phyloP scores from a whole-genome alignment of 64 coral and sea anemone species.

The Acropora tenuis region DNA sequence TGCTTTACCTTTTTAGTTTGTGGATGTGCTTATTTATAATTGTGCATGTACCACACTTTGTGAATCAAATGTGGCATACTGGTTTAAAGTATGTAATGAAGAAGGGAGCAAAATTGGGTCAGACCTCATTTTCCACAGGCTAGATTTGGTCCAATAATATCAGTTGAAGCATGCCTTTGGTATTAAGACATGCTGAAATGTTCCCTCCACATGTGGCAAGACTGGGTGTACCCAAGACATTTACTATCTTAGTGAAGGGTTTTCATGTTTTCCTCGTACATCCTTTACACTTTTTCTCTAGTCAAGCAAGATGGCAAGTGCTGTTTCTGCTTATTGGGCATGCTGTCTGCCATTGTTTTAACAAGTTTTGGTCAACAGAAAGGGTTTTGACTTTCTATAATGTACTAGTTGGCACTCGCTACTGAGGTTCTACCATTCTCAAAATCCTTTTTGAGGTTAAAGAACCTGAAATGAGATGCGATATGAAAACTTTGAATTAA shows the following conservation, averaged over 20 bases:
- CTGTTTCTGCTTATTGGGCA: not conserved
- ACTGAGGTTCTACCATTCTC: not conserved
- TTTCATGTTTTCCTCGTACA: not conserved
- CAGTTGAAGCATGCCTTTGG: no score
- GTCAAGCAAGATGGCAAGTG: not conserved
- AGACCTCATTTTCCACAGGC: no score
- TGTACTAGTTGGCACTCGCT: not conserved
- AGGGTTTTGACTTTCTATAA: not conserved
- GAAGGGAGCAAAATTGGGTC: no score
- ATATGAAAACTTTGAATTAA: no score
- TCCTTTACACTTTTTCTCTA: not conserved
- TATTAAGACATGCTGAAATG: no score
- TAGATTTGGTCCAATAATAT: no score
- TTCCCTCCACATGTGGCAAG: no score
- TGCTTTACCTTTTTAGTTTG: not conserved
- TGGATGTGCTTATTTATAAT: constrained; percentile 1
- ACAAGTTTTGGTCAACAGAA: not conserved
- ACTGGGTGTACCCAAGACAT: no score
- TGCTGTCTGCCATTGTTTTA: not conserved
- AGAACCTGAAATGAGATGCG: not conserved
- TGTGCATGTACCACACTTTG: not conserved
- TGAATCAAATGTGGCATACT: not conserved
- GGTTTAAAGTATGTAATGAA: no score
- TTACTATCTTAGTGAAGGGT: not conserved
- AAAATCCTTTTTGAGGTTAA: not conserved